These are phyloP conservation scores for Monodelphis domestica DNA, from an alignment of 2,797 vertebrate genomes.

Conservation along the genomic window DNA sequence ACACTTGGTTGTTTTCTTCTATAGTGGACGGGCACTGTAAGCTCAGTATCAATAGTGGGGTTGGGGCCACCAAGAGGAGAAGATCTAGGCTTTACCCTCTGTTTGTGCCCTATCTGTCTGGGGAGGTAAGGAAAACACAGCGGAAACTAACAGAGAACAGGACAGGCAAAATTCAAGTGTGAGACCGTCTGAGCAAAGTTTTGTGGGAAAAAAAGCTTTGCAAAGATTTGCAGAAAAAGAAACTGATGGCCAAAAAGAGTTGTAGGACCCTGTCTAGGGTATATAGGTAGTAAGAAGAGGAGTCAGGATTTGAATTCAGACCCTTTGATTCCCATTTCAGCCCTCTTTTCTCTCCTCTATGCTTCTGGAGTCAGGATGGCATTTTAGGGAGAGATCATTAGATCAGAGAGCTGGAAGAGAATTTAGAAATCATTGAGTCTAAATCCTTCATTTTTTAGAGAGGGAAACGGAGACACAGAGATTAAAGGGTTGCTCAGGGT, in stretches of 20 bases:
- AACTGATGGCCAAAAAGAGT: background rate
- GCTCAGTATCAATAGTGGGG: background rate
- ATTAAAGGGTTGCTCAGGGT: background rate
- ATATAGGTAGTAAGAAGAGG: no score
- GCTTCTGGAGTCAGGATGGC: background rate
- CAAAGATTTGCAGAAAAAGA: background rate
- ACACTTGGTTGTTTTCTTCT: background rate
- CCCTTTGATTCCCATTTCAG: background rate
- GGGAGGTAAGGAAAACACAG: background rate
- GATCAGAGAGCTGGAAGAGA: background rate
- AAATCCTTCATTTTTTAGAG: background rate
- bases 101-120: background rate
- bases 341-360: background rate
- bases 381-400: background rate
- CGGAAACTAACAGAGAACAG: background rate
- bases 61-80: background rate
- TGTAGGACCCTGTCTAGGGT: background rate
- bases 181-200: background rate
- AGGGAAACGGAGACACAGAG: background rate
- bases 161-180: background rate
- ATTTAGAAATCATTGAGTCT: background rate
- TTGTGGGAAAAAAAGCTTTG: no score
- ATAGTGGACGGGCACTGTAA: background rate
- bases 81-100: background rate
- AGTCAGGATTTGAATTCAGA: background rate